Conservation (phyloP, 53 echinoderm and acorn worm species). For the Glandiceps talaboti region DNA sequence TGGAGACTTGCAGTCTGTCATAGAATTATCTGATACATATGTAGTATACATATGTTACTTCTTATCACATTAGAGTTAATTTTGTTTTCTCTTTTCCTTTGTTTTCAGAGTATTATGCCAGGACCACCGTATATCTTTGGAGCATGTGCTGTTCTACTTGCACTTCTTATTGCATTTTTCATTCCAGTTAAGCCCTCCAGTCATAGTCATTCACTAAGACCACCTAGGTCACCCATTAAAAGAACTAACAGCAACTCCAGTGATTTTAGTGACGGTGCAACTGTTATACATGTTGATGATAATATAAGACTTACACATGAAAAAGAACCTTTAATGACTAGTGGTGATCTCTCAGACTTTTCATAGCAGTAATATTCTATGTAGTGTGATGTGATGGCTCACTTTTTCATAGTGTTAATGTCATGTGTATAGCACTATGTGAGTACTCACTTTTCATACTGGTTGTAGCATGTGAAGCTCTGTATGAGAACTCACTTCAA, state of each 20-base stretch:
- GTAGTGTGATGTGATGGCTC: too few species aligned
- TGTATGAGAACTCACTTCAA: too few species aligned
- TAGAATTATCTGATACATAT: too few species aligned
- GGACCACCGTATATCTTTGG: slow-evolving; percentile 97
- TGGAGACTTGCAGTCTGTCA: too few species aligned
- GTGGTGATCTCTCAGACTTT: neutral
- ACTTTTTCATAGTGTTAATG: too few species aligned
- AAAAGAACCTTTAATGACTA: neutral
- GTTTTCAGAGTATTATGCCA: slow-evolving; percentile 51
- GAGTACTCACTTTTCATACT: too few species aligned
- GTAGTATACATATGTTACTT: too few species aligned
- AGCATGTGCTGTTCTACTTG: slow-evolving; percentile 64
- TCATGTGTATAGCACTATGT: too few species aligned
- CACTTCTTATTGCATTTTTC: slow-evolving; percentile 87
- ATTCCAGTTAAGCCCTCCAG: slow-evolving; percentile 27
- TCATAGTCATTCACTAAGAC: neutral
- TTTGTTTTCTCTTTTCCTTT: slow-evolving; percentile 8
- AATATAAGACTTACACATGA: neutral
- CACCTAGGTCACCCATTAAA: neutral
- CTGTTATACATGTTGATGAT: neutral
- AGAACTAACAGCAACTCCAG: neutral
- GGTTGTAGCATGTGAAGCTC: too few species aligned
- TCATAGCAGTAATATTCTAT: neutral
- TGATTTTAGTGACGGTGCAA: neutral
- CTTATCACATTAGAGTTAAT: too few species aligned